These are phyloP conservation scores for Camptogramma bilineatum DNA, from an alignment of 2,888 invertebrate species.

Conservation along the genomic window DNA sequence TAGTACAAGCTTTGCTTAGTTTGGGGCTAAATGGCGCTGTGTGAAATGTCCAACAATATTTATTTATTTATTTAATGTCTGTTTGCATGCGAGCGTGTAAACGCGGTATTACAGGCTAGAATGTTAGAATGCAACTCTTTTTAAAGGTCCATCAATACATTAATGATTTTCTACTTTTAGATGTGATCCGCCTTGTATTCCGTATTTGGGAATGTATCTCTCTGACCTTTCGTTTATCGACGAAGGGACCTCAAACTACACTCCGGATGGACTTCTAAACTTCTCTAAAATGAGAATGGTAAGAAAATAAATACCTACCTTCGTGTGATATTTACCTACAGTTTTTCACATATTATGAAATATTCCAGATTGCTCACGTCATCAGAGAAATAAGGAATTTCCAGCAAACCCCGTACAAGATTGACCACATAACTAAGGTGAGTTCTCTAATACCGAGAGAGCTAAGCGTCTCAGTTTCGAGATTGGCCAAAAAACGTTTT, in stretches of 20 bases:
- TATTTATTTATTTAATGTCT: no score
- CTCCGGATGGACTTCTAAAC: slow-evolving; percentile 94
- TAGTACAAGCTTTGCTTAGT: no score
- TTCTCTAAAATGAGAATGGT: slow-evolving; percentile 99
- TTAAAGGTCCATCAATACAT: not conserved
- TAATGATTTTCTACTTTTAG: slow-evolving; percentile 59
- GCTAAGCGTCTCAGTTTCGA: no score
- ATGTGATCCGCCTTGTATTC: slow-evolving; percentile 95
- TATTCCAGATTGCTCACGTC: slow-evolving; percentile 94
- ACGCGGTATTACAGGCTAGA: no score
- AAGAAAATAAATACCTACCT: slow-evolving; percentile 34
- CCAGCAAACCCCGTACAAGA: slow-evolving; percentile 96
- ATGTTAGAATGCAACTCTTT: no score
- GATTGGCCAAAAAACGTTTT: no score
- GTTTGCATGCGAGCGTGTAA: no score
- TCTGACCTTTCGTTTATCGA: slow-evolving; percentile 97
- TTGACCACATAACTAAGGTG: slow-evolving; percentile 93
- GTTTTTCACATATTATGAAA: no score
- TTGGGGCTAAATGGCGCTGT: no score
- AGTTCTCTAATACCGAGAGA: no score
- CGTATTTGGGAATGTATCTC: slow-evolving; percentile 94
- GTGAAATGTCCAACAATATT: no score
- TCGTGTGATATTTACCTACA: no score
- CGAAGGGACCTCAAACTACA: slow-evolving; percentile 96
- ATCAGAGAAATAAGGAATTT: slow-evolving; percentile 96